Conservation (phyloP, 2,888 invertebrate genomes). For the Tenthredo scrophulariae region DNA sequence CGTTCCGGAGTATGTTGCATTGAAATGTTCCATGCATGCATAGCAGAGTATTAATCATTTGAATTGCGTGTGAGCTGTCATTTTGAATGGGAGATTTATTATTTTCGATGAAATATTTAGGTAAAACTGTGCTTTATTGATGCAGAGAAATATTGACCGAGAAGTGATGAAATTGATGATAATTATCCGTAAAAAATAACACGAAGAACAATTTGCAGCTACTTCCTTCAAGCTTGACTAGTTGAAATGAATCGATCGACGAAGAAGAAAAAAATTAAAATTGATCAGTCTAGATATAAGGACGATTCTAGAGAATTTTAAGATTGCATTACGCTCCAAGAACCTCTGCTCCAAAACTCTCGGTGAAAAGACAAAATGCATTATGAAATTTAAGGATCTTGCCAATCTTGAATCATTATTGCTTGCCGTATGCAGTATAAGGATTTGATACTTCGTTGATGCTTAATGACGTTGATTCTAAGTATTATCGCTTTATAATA, state of each 20-base stretch:
- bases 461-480: neutral
- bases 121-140: neutral
- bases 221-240: neutral
- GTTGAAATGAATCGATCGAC: too few species aligned
- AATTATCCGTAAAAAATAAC: neutral
- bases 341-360: neutral
- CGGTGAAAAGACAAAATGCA: neutral
- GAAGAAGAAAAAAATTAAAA: neutral
- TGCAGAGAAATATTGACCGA: neutral
- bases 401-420: neutral
- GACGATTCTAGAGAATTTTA: neutral
- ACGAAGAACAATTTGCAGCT: neutral
- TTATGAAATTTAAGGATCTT: neutral
- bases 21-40: neutral
- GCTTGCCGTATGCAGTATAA: neutral
- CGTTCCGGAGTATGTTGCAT: neutral
- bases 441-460: neutral
- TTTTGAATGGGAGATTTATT: neutral
- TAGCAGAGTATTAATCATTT: neutral
- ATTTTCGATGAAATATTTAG: constrained; percentile 4
- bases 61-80: neutral
- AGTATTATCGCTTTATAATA: neutral
- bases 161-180: neutral
- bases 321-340: neutral
- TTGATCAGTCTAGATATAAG: neutral